These are phyloP conservation scores for Philopedon plagiatum DNA, from an alignment of 2,888 invertebrate genomes.

Conservation along the genomic window DNA sequence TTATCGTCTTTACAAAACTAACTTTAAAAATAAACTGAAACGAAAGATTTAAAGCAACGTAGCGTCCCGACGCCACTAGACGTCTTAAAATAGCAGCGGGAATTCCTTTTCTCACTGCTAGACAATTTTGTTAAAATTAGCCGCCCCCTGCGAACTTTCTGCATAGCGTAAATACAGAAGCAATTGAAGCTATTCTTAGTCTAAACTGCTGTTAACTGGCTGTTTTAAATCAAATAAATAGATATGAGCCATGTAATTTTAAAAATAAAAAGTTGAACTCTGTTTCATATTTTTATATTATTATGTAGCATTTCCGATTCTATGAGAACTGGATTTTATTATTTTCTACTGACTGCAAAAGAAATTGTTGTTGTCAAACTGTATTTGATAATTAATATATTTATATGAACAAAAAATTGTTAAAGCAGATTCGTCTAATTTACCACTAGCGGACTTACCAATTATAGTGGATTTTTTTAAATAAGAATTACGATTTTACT, in stretches of 20 bases:
- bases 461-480: too few relatives aligned
- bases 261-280: too few relatives aligned
- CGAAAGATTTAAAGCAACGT: slow-evolving; percentile 23
- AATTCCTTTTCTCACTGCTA: slow-evolving; percentile 60
- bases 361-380: too few relatives aligned
- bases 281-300: too few relatives aligned
- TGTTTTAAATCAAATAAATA: neutral
- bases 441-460: too few relatives aligned
- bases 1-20: slow-evolving; percentile 31
- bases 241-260: neutral
- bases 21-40: slow-evolving; percentile 43
- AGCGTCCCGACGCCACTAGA: slow-evolving; percentile 58
- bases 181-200: slow-evolving; percentile 6
- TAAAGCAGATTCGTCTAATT: too few relatives aligned
- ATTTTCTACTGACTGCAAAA: too few relatives aligned
- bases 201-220: neutral
- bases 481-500: too few relatives aligned
- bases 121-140: slow-evolving; percentile 58
- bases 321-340: too few relatives aligned
- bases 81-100: slow-evolving; percentile 60
- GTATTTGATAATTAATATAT: too few relatives aligned
- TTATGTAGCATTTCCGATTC: too few relatives aligned
- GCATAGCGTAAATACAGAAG: slow-evolving; percentile 23
- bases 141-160: slow-evolving; percentile 61
- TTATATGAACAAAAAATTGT: too few relatives aligned